Evolutionary conservation across 2,888 invertebrate species (phyloP).

Genomic region (Oxytorus armatus): DNA sequence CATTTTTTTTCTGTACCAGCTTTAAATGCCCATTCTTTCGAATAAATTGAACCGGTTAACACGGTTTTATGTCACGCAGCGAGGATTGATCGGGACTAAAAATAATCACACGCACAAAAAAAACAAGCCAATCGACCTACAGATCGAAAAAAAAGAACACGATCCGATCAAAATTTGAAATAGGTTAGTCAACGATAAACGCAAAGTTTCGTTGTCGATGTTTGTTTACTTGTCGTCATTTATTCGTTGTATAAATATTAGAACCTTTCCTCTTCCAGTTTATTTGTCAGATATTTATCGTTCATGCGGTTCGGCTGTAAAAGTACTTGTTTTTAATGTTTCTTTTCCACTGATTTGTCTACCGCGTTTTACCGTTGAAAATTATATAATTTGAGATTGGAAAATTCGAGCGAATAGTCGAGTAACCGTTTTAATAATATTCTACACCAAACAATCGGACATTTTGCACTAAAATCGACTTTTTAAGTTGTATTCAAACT

Average conservation of each 20-base stretch:
- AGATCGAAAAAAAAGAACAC: slow-evolving; percentile 66
- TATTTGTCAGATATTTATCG: slow-evolving; percentile 10
- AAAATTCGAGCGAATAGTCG: no score
- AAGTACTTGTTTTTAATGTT: no score
- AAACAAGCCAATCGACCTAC: slow-evolving; percentile 44
- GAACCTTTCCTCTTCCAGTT: slow-evolving; percentile 7
- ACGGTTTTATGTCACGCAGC: slow-evolving; percentile 75
- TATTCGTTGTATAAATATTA: slow-evolving; percentile 24
- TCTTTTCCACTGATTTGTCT: no score
- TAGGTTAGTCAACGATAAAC: slow-evolving; percentile 77
- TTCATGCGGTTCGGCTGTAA: neutral
- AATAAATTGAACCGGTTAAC: slow-evolving; percentile 22
- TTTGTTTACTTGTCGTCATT: slow-evolving; percentile 56
- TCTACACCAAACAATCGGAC: no score
- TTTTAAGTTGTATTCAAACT: no score
- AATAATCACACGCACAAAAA: slow-evolving; percentile 32
- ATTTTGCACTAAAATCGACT: neutral
- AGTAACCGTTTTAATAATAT: no score
- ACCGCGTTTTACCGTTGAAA: no score
- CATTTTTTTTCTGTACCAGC: slow-evolving; percentile 3
- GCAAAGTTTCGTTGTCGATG: slow-evolving; percentile 57
- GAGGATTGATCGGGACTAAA: slow-evolving; percentile 69
- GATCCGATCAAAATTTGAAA: slow-evolving; percentile 71
- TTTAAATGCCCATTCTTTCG: neutral
- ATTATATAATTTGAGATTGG: no score